These are phyloP conservation scores for Epistrophe grossulariae DNA, from an alignment of 2,888 invertebrate species.

Conservation along the genomic window DNA sequence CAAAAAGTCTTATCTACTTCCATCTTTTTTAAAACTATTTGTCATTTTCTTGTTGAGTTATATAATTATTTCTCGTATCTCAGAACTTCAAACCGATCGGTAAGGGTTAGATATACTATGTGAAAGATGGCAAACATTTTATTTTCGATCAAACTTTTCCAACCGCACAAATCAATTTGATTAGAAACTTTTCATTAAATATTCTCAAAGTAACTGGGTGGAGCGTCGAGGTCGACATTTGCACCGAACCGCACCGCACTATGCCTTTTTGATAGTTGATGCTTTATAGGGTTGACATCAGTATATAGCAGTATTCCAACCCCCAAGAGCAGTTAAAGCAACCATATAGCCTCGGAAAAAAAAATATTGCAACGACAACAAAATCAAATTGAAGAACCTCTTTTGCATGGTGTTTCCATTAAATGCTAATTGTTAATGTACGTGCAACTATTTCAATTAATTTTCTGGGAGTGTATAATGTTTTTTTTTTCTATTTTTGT, in stretches of 20 bases:
- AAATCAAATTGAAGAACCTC: slow-evolving; percentile 64
- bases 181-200: slow-evolving; percentile 67
- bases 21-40: neutral
- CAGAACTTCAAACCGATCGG: neutral
- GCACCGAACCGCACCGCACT: neutral
- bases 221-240: neutral
- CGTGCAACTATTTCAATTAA: slow-evolving; percentile 75
- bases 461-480: slow-evolving; percentile 54
- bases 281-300: slow-evolving; percentile 1
- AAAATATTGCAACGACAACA: slow-evolving; percentile 44
- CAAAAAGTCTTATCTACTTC: neutral
- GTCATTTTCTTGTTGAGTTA: neutral
- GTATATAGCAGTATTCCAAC: neutral
- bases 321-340: neutral
- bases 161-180: slow-evolving; percentile 69
- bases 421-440: slow-evolving; percentile 60
- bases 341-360: slow-evolving; percentile 4
- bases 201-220: slow-evolving; percentile 51
- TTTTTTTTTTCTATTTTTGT: slow-evolving; percentile 43
- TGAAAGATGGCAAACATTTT: slow-evolving; percentile 25
- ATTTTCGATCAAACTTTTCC: slow-evolving; percentile 59
- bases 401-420: slow-evolving; percentile 58
- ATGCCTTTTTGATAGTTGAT: neutral
- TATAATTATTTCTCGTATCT: neutral
- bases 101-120: neutral